Percentiles rank a stretch among this genome's conserved stretches.
Conservation (phyloP, 2,888 invertebrate genomes). For the Phytoseiulus persimilis region DNA sequence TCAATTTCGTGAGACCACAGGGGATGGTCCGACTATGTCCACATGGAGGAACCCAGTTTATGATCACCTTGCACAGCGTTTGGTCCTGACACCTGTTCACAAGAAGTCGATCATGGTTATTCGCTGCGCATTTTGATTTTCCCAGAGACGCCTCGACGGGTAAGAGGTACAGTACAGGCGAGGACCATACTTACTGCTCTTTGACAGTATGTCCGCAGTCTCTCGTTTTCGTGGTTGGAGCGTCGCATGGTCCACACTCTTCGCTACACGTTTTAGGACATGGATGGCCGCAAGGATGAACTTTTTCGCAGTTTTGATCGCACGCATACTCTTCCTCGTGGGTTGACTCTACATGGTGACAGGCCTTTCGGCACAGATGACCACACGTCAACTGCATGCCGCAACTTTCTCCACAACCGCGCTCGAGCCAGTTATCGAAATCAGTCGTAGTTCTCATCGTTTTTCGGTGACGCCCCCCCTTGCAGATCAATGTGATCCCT, state of each 20-base stretch:
- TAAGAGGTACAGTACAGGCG: no score
- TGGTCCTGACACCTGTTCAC: no score
- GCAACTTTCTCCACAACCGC: slow-evolving; percentile 58
- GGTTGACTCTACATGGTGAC: slow-evolving; percentile 57
- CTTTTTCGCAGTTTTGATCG: slow-evolving; percentile 44
- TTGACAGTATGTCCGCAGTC: slow-evolving; percentile 54
- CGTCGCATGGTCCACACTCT: slow-evolving; percentile 53
- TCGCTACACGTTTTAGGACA: slow-evolving; percentile 55
- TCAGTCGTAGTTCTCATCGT: slow-evolving; percentile 41
- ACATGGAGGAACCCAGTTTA: no score
- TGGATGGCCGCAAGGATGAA: slow-evolving; percentile 54
- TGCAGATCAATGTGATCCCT: slow-evolving; percentile 43
- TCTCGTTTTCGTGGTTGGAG: slow-evolving; percentile 51
- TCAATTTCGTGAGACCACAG: no score
- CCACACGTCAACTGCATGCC: slow-evolving; percentile 56
- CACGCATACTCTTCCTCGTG: slow-evolving; percentile 51
- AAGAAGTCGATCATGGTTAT: no score
- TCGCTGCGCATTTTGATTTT: no score
- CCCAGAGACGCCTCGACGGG: no score
- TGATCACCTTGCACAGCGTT: no score
- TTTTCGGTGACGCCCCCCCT: slow-evolving; percentile 42
- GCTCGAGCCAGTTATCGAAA: slow-evolving; percentile 48
- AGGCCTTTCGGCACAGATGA: slow-evolving; percentile 59
- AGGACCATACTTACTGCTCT: slow-evolving; percentile 51
- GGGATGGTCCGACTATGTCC: no score